Base-by-base conservation (phyloP, 53 echinoderm and acorn worm genomes). In the Pentamera pediparva region DNA sequence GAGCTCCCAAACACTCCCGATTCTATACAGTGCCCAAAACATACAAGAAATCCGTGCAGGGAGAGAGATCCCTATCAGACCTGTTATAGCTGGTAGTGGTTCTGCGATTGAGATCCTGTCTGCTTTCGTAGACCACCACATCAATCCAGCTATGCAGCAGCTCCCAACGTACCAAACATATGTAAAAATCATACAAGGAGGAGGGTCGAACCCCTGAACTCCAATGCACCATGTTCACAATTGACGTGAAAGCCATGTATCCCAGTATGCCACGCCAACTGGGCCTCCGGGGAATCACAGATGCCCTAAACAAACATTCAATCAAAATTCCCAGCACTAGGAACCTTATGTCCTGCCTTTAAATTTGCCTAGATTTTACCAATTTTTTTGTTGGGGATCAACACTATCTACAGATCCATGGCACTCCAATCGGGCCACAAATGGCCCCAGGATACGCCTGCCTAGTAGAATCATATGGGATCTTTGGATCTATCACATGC, bases 361-460 rank as follows among this genome's bases (percentile, higher is more conserved):
- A 41, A 41, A 10, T 41, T 10, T 41, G 43, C 15, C 15, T 41
- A 15, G 15, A 41, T 41, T 9, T 10, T 9, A 41, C 9, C 15
- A 9, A 41, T 41, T 41, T 41, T 15, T 9, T 10, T 9, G 9
- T 41, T 41, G 15, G 15, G 9, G 43, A 15, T 9, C 9, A 15
- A 15, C 15, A 15, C 7, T 56, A 13, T 56, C 10, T 19, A 13
- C 56, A 56, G 20, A 56, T 22, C 20, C 56, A 56, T 19, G 21
- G 56, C 7, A 56, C 56, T 13, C 20, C 56, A 9, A 56, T 56
- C 7, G 56, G 56, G n/a, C 56, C 56, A 8, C 10, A 56, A 56
- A 56, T 56, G 56, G 56, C 56, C 8, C 56, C 56, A 56, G 25
- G 56, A 7, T 56, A 56, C 20, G 56, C 56, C 8, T 56, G 56